A percentile compares a stretch with the other conserved stretches of the same genome.
Conservation (phyloP, 2,113 vertebrate species). For the Pelmatolapia mariae region DNA sequence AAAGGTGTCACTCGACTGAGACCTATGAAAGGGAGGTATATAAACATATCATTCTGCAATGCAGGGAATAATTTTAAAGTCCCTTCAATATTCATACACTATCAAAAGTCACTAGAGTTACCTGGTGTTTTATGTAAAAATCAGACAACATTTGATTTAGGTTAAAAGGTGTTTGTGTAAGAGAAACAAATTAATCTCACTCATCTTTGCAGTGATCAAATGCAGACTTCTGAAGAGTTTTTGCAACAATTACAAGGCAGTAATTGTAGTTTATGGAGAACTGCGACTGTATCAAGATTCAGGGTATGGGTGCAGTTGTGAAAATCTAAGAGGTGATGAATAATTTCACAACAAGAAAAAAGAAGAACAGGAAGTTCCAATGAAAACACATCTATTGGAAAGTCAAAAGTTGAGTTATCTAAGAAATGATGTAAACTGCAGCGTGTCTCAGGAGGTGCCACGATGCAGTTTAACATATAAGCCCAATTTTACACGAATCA, state of each 20-base stretch:
- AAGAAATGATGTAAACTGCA: not conserved
- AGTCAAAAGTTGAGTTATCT: not conserved
- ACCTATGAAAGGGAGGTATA: not conserved
- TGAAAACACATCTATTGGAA: not conserved
- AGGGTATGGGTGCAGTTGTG: not conserved
- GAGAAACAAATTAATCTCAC: not conserved
- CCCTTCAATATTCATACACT: not conserved
- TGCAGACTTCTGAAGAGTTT: not conserved
- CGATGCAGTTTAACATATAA: not conserved
- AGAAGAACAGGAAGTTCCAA: not conserved
- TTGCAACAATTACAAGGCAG: not conserved
- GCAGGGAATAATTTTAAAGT: not conserved
- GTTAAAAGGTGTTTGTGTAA: not conserved
- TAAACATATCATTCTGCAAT: not conserved
- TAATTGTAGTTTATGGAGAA: not conserved
- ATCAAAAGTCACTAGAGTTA: not conserved
- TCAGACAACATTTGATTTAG: not conserved
- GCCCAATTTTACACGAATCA: not conserved
- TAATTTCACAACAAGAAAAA: not conserved
- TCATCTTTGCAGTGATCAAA: not conserved
- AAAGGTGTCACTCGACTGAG: not conserved
- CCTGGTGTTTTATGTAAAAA: not conserved
- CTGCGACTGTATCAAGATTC: not conserved
- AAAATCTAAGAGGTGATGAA: not conserved
- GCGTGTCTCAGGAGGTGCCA: not conserved